Conservation (phyloP, 1,140 invertebrate species). For the Lerema accius region DNA sequence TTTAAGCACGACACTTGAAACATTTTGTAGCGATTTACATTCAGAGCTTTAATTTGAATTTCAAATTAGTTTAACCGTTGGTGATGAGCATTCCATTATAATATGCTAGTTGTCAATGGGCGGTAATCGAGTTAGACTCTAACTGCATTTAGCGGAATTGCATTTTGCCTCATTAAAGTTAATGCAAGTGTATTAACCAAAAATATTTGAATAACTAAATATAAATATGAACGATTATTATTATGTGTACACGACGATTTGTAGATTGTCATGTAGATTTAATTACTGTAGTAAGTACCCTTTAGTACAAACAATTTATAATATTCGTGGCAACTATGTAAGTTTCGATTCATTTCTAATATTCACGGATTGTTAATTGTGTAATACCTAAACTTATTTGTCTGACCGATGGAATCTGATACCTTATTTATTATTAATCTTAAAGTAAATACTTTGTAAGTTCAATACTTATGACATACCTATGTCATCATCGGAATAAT, state of each 20-base stretch:
- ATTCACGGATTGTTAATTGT: too few relatives aligned
- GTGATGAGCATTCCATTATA: constrained; percentile 31
- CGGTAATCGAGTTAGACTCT: constrained; percentile 26
- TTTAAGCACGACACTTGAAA: constrained; percentile 26
- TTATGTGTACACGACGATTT: not conserved
- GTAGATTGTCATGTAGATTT: not conserved
- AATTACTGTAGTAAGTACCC: not conserved
- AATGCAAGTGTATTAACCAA: constrained; percentile 20
- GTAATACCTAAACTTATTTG: too few relatives aligned
- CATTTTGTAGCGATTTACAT: constrained; percentile 30
- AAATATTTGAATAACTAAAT: constrained; percentile 12
- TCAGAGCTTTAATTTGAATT: constrained; percentile 29
- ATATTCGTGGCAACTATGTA: too few relatives aligned
- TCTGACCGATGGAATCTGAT: too few relatives aligned
- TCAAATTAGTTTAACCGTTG: constrained; percentile 32
- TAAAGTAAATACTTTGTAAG: too few relatives aligned
- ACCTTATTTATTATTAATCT: too few relatives aligned
- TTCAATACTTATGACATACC: too few relatives aligned
- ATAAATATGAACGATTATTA: not conserved
- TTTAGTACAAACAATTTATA: too few relatives aligned
- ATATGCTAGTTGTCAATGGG: constrained; percentile 32
- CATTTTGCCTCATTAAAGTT: constrained; percentile 21
- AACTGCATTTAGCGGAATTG: constrained; percentile 27
- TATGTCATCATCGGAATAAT: too few relatives aligned
- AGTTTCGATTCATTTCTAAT: too few relatives aligned